Evolutionary conservation across 2,113 vertebrate genomes (phyloP), one percentile per base, ranked within the genome.

Genomic region (Pica pica): DNA sequence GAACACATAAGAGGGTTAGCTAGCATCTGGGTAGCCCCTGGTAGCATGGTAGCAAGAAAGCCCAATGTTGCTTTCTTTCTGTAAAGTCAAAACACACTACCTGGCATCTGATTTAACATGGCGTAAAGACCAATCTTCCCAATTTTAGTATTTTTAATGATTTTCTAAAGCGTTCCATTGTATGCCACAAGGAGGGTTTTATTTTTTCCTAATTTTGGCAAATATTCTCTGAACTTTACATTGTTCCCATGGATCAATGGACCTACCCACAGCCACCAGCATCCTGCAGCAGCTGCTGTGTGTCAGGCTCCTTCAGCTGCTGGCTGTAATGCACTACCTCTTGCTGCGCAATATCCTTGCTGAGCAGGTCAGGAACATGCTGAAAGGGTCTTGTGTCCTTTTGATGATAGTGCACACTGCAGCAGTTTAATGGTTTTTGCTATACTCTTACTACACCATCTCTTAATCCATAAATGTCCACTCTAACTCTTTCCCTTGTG

Each of bases 151-250:
- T 23, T 60, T 89, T 22, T 33, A 39, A 35, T 1, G 0, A 2
- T 68, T 78, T 94, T 46, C 28, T 85, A 68, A 44, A 60, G 2
- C 2, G 6, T 71, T 90, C 33, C 5, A 30, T n/a, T 79, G 20
- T 1, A 2, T 69, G 16, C 6, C 2, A 1, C 6, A 50, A 49
- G 3, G 7, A 41, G 8, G 13, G 46, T 7, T 5, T 31, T n/a
- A 53, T 18, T 31, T 22, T 63, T 31, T 33, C 39, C 21, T 18
- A 23, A 37, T 26, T 50, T 60, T 77, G 39, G 47, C 11, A 89
- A 17, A 20, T 0, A 2, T 44, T 28, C 4, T 37, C 55, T 74
- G 28, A 17, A 37, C 49, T 73, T 56, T 83, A 8, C 5, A 1
- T 13, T 39, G 46, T 73, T 61, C 22, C 42, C 79, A 10, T 13